A percentile compares a stretch with the other conserved stretches of the same genome.
phyloP scores from a whole-genome alignment of 2,113 vertebrate genomes.

The Bothrops jararaca region DNA sequence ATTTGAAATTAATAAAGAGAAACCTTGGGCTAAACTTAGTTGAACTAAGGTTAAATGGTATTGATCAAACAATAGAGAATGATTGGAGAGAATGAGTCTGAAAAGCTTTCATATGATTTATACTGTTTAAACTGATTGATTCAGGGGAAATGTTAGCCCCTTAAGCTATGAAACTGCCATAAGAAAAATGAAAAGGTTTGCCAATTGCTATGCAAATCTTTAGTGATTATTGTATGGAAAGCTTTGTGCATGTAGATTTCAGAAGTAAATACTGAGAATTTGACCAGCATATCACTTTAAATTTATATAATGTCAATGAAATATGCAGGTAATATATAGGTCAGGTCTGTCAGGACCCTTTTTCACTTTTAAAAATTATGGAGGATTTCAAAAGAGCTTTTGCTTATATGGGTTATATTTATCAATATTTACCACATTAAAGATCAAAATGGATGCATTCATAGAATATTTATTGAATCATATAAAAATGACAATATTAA shows the following conservation, averaged over 20 bases:
- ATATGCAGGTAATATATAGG: neutral
- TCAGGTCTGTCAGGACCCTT: too few relatives aligned
- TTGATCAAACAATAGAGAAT: conserved; percentile 55
- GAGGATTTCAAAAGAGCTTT: too few relatives aligned
- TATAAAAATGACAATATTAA: too few relatives aligned
- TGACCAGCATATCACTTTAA: conserved; percentile 22
- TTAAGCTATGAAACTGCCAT: conserved; percentile 33
- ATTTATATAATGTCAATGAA: conserved; percentile 5
- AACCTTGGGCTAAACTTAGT: conserved; percentile 57
- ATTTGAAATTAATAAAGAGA: conserved; percentile 50
- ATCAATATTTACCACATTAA: too few relatives aligned
- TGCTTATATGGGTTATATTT: too few relatives aligned
- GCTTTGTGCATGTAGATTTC: conserved; percentile 30
- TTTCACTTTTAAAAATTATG: too few relatives aligned
- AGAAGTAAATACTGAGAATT: conserved; percentile 8
- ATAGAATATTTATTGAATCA: too few relatives aligned
- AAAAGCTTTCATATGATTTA: conserved; percentile 54
- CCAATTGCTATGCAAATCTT: conserved; percentile 50
- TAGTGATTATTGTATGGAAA: conserved; percentile 48
- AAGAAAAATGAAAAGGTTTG: conserved; percentile 40
- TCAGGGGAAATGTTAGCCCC: conserved; percentile 40
- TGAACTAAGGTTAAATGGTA: conserved; percentile 55
- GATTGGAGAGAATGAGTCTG: conserved; percentile 42
- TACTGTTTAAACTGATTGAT: conserved; percentile 43
- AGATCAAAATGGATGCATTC: too few relatives aligned